A percentile compares a stretch with the other conserved stretches of the same genome.
These are phyloP conservation scores for Branchinecta lindahli DNA, from an alignment of 1,140 invertebrate genomes.

Conservation along the genomic window DNA sequence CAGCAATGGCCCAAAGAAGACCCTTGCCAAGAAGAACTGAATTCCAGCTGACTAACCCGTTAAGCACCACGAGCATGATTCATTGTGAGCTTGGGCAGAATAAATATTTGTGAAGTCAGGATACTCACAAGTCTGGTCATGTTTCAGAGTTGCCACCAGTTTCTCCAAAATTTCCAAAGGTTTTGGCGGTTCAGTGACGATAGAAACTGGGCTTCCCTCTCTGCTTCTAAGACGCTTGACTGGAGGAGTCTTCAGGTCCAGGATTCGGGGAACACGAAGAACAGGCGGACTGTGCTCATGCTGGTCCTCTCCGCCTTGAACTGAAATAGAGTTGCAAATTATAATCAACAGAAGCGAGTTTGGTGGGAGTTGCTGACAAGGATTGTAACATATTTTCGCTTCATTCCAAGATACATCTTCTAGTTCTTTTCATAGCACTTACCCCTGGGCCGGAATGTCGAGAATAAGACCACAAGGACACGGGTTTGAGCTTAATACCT, in stretches of 20 bases:
- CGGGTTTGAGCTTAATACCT: too few species aligned
- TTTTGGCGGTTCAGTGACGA: background rate
- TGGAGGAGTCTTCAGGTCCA: background rate
- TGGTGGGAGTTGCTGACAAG: background rate
- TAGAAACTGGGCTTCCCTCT: background rate
- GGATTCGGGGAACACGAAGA: background rate
- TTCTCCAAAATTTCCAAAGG: constrained; percentile 3
- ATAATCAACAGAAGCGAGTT: background rate
- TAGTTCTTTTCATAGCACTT: too few species aligned
- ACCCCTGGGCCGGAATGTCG: too few species aligned
- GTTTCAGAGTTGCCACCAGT: background rate
- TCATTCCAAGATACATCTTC: background rate
- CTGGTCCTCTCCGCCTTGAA: too few species aligned
- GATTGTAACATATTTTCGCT: background rate
- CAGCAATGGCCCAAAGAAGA: background rate
- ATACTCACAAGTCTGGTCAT: background rate
- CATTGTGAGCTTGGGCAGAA: background rate
- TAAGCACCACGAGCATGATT: background rate
- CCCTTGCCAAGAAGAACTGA: background rate
- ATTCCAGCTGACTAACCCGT: background rate
- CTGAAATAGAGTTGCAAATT: background rate
- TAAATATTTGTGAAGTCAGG: too few species aligned
- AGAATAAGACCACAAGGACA: too few species aligned
- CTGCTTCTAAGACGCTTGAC: background rate
- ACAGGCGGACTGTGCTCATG: background rate